Percentiles rank a stretch among this genome's conserved stretches.
Conservation (phyloP, 2,797 vertebrate genomes). For the Thalassophryne amazonica region DNA sequence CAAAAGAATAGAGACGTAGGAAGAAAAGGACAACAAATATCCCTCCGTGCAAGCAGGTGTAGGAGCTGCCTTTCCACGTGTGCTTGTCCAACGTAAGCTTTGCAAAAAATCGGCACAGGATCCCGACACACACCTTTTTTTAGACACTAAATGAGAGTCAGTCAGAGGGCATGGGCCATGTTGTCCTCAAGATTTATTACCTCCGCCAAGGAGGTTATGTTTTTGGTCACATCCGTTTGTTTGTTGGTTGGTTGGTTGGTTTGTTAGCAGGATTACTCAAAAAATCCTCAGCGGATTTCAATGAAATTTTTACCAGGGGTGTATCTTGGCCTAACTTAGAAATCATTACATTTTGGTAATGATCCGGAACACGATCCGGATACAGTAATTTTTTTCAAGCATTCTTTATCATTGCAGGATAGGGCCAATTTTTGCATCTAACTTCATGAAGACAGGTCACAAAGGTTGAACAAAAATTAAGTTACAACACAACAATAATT, state of each 20-base stretch:
- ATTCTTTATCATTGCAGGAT: no score
- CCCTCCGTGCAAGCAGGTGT: slow-evolving; percentile 70
- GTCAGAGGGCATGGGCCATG: slow-evolving; percentile 55
- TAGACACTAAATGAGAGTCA: slow-evolving; percentile 54
- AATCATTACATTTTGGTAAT: no score
- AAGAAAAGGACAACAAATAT: slow-evolving; percentile 75
- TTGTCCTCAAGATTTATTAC: slow-evolving; percentile 47
- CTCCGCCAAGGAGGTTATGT: slow-evolving; percentile 23
- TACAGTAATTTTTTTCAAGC: no score
- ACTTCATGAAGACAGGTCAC: no score
- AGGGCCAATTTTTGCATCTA: no score
- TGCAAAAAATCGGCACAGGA: slow-evolving; percentile 70
- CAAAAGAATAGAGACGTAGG: slow-evolving; percentile 43
- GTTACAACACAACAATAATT: no score
- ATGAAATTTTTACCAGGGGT: no score
- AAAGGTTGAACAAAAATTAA: no score
- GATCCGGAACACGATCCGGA: no score
- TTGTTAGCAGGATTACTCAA: slow-evolving; percentile 45
- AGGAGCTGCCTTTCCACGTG: slow-evolving; percentile 80
- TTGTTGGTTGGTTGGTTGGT: slow-evolving; percentile 31
- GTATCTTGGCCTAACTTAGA: no score
- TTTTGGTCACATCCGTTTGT: slow-evolving; percentile 23
- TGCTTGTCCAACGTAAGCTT: slow-evolving; percentile 72
- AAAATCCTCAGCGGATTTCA: no score
- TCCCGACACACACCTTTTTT: slow-evolving; percentile 62